Evolutionary conservation across 2,888 invertebrate species (phyloP).

Genomic region (Parapristionchus giblindavisi): DNA sequence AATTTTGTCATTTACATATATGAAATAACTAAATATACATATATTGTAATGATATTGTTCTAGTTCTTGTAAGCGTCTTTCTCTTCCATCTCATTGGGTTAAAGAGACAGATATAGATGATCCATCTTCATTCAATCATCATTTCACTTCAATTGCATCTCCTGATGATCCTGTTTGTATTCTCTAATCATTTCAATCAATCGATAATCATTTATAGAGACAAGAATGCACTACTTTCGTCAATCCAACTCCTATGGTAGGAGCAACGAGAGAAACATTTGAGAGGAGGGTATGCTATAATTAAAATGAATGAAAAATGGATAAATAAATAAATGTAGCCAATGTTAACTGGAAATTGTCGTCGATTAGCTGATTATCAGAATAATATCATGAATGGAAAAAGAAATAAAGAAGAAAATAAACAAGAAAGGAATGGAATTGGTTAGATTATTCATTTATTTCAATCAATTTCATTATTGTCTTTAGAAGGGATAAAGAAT

Average conservation of each 20-base stretch:
- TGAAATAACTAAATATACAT: too few species aligned
- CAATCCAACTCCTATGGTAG: slow-evolving; percentile 15
- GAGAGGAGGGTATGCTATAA: background rate
- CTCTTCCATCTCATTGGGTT: slow-evolving; percentile 28
- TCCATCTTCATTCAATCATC: slow-evolving; percentile 4
- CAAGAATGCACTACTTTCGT: background rate
- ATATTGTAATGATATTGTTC: too few species aligned
- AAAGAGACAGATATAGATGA: slow-evolving; percentile 39
- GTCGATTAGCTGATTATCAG: slow-evolving; percentile 22
- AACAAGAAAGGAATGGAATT: slow-evolving; percentile 17
- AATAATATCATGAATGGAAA: slow-evolving; percentile 16
- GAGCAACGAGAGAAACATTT: slow-evolving; percentile 25
- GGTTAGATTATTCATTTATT: background rate
- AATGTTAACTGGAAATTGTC: slow-evolving; percentile 26
- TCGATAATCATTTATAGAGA: background rate
- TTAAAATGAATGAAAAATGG: too few species aligned
- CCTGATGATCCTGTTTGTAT: slow-evolving; percentile 24
- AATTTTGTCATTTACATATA: too few species aligned
- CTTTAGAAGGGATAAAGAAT: background rate
- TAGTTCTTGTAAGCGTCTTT: slow-evolving; percentile 17
- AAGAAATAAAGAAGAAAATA: slow-evolving; percentile 22
- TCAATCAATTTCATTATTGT: background rate
- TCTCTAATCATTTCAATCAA: background rate
- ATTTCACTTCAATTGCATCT: slow-evolving; percentile 17
- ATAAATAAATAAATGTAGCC: too few species aligned